phyloP scores from a whole-genome alignment of 30 jellyfish, hydroid and myxozoan species.

The Clytia hemisphaerica region DNA sequence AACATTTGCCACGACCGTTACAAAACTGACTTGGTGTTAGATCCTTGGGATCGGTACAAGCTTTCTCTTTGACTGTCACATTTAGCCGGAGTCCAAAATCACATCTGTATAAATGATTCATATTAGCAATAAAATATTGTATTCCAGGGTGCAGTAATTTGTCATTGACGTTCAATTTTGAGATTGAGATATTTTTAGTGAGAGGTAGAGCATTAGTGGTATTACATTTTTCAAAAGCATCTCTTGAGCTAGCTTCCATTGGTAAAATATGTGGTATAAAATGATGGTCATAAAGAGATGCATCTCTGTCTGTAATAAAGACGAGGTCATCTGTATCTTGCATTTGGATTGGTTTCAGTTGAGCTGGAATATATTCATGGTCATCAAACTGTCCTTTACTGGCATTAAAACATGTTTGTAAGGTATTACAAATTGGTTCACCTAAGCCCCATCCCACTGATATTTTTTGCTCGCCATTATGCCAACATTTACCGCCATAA shows the following conservation, averaged over 20 bases:
- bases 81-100: conserved; percentile 83
- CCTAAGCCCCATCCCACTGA: conserved; percentile 97
- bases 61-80: conserved; percentile 73
- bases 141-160: conserved; percentile 59
- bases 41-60: conserved; percentile 49
- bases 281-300: conserved; percentile 44
- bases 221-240: conserved; percentile 68
- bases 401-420: conserved; percentile 64
- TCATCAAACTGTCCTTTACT: conserved; percentile 1
- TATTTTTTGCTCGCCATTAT: conserved; percentile 43
- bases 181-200: conserved; percentile 29
- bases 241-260: conserved; percentile 54
- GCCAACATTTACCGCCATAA: conserved; percentile 90
- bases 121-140: conserved; percentile 85
- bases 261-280: conserved; percentile 80
- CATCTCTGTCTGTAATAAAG: conserved; percentile 69
- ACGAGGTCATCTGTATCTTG: conserved; percentile 70
- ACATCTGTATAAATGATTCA: conserved; percentile 69
- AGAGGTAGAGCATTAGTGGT: conserved; percentile 63
- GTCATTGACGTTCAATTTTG: conserved; percentile 52
- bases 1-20: conserved; percentile 82
- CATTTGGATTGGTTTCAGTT: conserved; percentile 77
- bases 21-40: conserved; percentile 27
- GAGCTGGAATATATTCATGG: conserved; percentile 65
- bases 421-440: conserved; percentile 69